Percentiles rank a stretch among this genome's conserved stretches.
phyloP scores from a whole-genome alignment of 2,797 vertebrate species.

The Cuniculus paca region DNA sequence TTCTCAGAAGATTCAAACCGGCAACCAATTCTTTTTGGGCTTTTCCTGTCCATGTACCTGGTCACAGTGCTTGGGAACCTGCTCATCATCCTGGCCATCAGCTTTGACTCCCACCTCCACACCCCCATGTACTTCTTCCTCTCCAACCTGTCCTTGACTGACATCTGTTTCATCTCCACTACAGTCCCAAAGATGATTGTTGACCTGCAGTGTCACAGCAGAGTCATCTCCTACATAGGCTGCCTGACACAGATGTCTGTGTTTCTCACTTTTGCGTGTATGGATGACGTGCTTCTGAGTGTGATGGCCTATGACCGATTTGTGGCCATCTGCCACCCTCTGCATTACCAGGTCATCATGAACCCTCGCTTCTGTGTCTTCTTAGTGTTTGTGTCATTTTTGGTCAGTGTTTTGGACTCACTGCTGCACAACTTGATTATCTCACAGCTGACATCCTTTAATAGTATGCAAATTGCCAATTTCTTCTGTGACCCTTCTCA shows the following conservation, averaged over 20 bases:
- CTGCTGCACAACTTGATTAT: not conserved
- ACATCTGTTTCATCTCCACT: not conserved
- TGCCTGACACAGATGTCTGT: not conserved
- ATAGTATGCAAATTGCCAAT: no score
- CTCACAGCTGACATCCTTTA: not conserved
- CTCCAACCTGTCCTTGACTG: not conserved
- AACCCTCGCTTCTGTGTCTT: no score
- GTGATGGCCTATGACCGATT: not conserved
- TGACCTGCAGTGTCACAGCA: not conserved
- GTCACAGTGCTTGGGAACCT: no score
- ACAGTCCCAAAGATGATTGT: not conserved
- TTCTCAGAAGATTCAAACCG: not conserved
- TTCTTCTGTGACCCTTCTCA: no score
- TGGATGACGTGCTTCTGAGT: not conserved
- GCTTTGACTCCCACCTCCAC: no score
- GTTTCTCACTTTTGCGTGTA: not conserved
- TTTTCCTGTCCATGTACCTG: no score
- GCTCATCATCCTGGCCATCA: no score
- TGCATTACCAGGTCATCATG: not conserved
- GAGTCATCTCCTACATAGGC: not conserved
- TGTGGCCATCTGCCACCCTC: not conserved
- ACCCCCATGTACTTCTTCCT: no score
- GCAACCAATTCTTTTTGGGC: not conserved
- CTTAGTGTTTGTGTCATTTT: not conserved
- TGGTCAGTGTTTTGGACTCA: not conserved